Conservation (phyloP, 2,113 vertebrate genomes). For the Egretta garzetta region DNA sequence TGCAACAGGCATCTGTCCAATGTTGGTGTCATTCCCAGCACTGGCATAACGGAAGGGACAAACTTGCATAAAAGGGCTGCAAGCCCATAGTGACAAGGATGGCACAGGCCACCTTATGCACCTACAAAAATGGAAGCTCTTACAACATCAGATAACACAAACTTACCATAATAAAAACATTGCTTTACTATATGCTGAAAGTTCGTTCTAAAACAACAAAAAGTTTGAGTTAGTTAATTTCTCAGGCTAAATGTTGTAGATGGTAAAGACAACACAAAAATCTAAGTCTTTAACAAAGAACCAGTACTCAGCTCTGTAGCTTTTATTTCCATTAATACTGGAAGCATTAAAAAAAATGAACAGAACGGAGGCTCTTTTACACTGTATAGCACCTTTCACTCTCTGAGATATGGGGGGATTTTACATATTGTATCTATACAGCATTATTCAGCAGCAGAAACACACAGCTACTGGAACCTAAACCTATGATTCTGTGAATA, state of each 20-base stretch:
- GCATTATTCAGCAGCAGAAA: neutral
- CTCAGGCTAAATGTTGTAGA: neutral
- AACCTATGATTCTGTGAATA: neutral
- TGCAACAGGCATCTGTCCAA: fast-evolving
- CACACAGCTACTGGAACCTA: neutral
- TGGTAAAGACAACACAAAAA: neutral
- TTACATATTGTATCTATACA: neutral
- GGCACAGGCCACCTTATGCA: neutral
- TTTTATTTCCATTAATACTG: constrained; percentile 35
- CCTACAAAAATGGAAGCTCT: neutral
- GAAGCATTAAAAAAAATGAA: neutral
- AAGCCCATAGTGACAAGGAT: neutral
- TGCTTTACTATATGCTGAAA: neutral
- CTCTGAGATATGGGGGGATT: neutral
- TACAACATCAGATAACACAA: neutral
- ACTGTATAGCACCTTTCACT: neutral
- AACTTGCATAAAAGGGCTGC: neutral
- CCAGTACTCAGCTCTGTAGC: neutral
- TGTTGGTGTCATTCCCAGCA: neutral
- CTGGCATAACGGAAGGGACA: neutral
- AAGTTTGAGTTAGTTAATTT: neutral
- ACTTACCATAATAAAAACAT: neutral
- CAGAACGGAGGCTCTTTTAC: neutral
- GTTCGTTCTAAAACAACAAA: neutral
- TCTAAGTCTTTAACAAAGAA: neutral